Base-by-base conservation (phyloP, 1,140 invertebrate genomes). In the Lepidurus arcticus region DNA sequence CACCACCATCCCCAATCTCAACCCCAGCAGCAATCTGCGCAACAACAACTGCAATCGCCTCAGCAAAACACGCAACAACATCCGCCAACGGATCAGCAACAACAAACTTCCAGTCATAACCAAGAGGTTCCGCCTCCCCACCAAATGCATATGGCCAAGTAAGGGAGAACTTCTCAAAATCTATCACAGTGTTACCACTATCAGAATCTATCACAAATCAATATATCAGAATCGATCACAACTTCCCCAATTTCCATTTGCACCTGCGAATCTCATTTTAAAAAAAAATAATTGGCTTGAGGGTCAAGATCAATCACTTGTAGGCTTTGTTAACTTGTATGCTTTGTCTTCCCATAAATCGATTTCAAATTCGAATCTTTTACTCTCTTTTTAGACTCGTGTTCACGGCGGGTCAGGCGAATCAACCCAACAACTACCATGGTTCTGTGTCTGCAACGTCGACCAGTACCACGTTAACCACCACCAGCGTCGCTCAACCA, bases 401-500 rank as follows among this genome's bases (percentile, higher is more conserved):
- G 53, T 65, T 65, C 53, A 65, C 53, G 16, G 13, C 53, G 13
- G 16, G n/a, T 7, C 53, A 65, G 13, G 6, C 8, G 6, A 65
- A 65, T 65, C 53, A 13, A 65, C 53, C 7, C 6, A 65, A 21
- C 13, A 65, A 65, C 16, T 21, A 65, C 6, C 16, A 65, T n/a
- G n/a, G 53, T 21, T 65, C 53, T 0, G 21, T 75, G 76, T 75
- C 26, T 24, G 53, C 76, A 47, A 44, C 45, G 24, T 74, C 74
- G 42, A 16, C 77, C 21, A n/a, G 73, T 80, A 73, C 80, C 80
- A 44, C 75, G 73, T 24, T 77, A 78, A 73, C 77, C 74, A 76
- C 53, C 78, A 10, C 77, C 81, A 26, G 44, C 80, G 85, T 85
- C 24, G 86, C 87, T 42, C 82, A 87, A 73, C 86, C 86, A 0